A percentile compares a stretch with the other conserved stretches of the same genome.
phyloP scores from a whole-genome alignment of 2,888 invertebrate species.

The Melinopterus prodromus region DNA sequence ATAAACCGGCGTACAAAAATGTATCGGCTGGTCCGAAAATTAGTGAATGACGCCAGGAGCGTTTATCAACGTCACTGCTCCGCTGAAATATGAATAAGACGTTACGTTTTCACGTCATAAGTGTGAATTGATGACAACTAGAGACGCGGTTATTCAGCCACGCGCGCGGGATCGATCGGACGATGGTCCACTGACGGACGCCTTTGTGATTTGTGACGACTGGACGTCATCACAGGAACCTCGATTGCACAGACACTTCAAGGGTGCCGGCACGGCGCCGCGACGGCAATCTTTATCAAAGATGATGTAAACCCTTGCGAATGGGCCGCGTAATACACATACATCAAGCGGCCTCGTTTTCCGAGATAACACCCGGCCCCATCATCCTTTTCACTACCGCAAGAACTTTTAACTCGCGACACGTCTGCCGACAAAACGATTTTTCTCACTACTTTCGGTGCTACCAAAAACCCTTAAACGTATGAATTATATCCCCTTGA shows the following conservation, averaged over 20 bases:
- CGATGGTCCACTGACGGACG: slow-evolving; percentile 40
- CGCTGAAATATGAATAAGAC: slow-evolving; percentile 35
- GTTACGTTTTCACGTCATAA: slow-evolving; percentile 41
- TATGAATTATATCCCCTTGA: no score
- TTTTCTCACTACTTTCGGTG: no score
- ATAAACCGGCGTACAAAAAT: background rate
- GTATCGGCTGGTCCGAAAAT: slow-evolving; percentile 22
- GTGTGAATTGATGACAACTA: slow-evolving; percentile 46
- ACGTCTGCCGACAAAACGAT: no score
- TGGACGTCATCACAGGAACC: slow-evolving; percentile 38
- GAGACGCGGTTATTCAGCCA: slow-evolving; percentile 44
- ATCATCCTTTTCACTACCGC: background rate
- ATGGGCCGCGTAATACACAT: background rate
- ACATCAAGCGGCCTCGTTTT: background rate
- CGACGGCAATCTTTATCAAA: background rate
- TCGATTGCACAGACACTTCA: slow-evolving; percentile 9
- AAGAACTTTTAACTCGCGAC: background rate
- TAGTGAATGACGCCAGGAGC: slow-evolving; percentile 30
- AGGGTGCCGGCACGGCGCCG: background rate
- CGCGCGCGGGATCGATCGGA: slow-evolving; percentile 48
- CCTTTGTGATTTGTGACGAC: slow-evolving; percentile 47
- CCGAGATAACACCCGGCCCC: background rate
- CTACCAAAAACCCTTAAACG: no score
- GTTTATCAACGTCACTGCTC: slow-evolving; percentile 34
- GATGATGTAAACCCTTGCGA: background rate